Conservation (phyloP, 2,888 invertebrate genomes). For the Zaprionus lineosus region DNA sequence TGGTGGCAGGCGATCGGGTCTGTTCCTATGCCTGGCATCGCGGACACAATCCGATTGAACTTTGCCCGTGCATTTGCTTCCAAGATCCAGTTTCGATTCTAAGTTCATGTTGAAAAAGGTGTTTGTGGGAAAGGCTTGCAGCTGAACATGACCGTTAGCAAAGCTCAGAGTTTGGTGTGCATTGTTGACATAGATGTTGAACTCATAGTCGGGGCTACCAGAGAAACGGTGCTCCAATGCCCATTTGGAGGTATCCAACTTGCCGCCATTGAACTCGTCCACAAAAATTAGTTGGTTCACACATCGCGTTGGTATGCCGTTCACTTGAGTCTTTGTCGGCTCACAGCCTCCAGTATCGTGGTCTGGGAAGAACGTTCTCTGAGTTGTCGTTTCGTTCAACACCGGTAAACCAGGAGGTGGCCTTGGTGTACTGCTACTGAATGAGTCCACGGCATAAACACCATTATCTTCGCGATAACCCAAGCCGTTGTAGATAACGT, state of each 20-base stretch:
- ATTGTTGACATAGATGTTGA: slow-evolving; percentile 56
- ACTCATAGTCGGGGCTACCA: slow-evolving; percentile 77
- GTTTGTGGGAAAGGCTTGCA: slow-evolving; percentile 64
- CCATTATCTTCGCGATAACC: slow-evolving; percentile 86
- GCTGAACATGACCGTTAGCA: slow-evolving; percentile 51
- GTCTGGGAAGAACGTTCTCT: slow-evolving; percentile 5
- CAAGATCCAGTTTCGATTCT: slow-evolving; percentile 56
- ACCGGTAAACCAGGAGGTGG: too few species aligned
- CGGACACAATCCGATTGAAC: slow-evolving; percentile 68
- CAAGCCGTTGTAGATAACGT: slow-evolving; percentile 87
- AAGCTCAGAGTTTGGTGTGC: slow-evolving; percentile 50
- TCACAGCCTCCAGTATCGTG: slow-evolving; percentile 49
- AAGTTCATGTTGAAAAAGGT: slow-evolving; percentile 42
- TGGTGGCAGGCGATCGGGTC: slow-evolving; percentile 86
- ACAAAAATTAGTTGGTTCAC: slow-evolving; percentile 75
- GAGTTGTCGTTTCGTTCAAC: slow-evolving; percentile 2
- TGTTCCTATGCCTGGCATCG: slow-evolving; percentile 31
- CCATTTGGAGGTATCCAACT: slow-evolving; percentile 73
- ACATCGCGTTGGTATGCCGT: slow-evolving; percentile 67
- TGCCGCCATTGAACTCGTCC: slow-evolving; percentile 70
- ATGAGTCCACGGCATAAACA: slow-evolving; percentile 66
- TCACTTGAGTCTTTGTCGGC: slow-evolving; percentile 49
- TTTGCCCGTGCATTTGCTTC: slow-evolving; percentile 74
- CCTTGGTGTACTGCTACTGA: slow-evolving; percentile 24
- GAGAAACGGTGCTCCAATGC: slow-evolving; percentile 75